Base-by-base conservation (phyloP, 2,888 invertebrate genomes). In the Drosophila maculinotata region DNA sequence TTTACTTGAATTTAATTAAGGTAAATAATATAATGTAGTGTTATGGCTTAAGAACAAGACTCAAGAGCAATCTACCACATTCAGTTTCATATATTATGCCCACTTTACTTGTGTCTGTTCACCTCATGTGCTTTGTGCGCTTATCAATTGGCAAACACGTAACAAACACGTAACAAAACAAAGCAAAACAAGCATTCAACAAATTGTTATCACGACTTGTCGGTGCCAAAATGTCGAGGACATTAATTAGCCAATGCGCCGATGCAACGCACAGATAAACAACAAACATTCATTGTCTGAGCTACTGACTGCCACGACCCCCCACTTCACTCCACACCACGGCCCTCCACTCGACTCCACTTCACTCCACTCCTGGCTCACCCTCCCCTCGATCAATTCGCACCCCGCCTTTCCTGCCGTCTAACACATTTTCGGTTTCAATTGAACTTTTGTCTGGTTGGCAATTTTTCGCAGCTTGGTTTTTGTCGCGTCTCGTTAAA, bases 401-500 rank as follows among this genome's bases (percentile, higher is more conserved):
- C n/a, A n/a, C n/a, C 12, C 2, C 14, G 1, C 10, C n/a, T 7
- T 7, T 17, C 26, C 15, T 15, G 38, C 17, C 4, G 25, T 7
- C 54, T 33, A 38, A 28, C 73, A 57, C 60, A 70, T 62, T 71
- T 66, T 57, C 39, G 39, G 67, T 74, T 74, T 76, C 74, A 74
- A 74, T 76, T 76, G 74, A 76, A 74, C 72, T 76, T 75, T 71
- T 75, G 74, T 60, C 48, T 59, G 59, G 59, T 38, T 63, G 58
- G 62, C 67, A 71, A 57, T 64, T 76, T 75, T 74, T 76, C 58
- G 74, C 56, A 64, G 65, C 71, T 67, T 58, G 54, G 64, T 60
- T 76, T 74, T 74, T 76, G 76, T 71, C 72, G 76, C 67, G 52
- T 51, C 72, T 67, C 76, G 76, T 73, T 76, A 74, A 70, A 76